Evolutionary conservation across 1,140 invertebrate species (phyloP), one percentile per base, ranked within the genome.

Genomic region (Diorhabda elongata): DNA sequence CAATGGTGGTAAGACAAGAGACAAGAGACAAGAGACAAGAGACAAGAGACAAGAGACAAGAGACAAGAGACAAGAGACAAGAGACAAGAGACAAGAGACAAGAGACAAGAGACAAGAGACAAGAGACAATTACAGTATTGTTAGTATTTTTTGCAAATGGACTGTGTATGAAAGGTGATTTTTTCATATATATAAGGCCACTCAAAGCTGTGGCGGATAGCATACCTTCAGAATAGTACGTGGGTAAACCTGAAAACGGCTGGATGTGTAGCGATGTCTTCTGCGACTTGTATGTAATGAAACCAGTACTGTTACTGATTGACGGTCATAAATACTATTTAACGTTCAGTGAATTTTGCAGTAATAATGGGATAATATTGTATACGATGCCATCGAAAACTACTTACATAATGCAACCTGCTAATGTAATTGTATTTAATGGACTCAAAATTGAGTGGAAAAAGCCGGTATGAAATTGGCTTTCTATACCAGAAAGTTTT

Each of bases 321-420:
- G 81, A 83, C 76, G 81, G 82, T 2, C 80, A 83, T 71, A 78
- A 75, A 63, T 80, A 78, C 4, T 81, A 83, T 64, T 67, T 82
- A 47, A 76, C 80, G 2, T 26, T 81, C 5, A 80, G 77, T 64
- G 41, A 76, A 64, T 80, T 82, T 64, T 84, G 83, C 72, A 58
- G 72, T 44, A 61, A 79, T 62, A 73, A 81, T 72, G 64, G 68
- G 44, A 82, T 82, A 52, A 77, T 82, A 66, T 69, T 84, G 11
- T 11, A 81, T 56, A 76, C 78, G n/a, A 71, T 84, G 5, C 75
- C 74, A 4, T 79, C 82, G 0, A 83, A 82, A 11, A 11, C 11
- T 11, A 11, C 11, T 11, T 11, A 11, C 71, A 72, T 83, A 4
- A 67, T 83, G 52, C 81, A 83, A 67, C 80, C 81, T 7, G 76